A percentile compares a stretch with the other conserved stretches of the same genome.
phyloP scores from a whole-genome alignment of 2,888 invertebrate genomes.

The Elegia similella region DNA sequence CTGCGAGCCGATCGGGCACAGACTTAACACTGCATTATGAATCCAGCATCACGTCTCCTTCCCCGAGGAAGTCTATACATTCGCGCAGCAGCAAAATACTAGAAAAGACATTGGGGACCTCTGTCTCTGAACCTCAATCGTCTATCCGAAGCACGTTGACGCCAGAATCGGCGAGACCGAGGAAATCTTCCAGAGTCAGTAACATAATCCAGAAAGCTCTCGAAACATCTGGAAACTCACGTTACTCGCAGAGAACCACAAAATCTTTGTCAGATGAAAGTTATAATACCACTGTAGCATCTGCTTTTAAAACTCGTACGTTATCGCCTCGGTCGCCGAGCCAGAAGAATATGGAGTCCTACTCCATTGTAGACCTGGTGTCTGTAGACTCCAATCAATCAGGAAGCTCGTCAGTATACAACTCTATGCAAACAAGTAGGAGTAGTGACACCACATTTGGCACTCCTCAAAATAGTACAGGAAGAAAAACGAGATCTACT shows the following conservation, averaged over 20 bases:
- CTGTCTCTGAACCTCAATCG: slow-evolving; percentile 20
- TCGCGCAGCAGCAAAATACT: slow-evolving; percentile 50
- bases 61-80: slow-evolving; percentile 46
- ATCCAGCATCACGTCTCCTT: slow-evolving; percentile 37
- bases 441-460: slow-evolving; percentile 35
- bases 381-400: slow-evolving; percentile 54
- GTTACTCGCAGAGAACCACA: slow-evolving; percentile 26
- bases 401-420: slow-evolving; percentile 45
- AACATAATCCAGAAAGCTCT: slow-evolving; percentile 45
- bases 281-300: slow-evolving; percentile 30
- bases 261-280: slow-evolving; percentile 32
- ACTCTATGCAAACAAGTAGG: slow-evolving; percentile 43
- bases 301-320: slow-evolving; percentile 38
- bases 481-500: slow-evolving; percentile 43
- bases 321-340: slow-evolving; percentile 32
- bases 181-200: slow-evolving; percentile 42
- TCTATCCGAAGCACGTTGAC: slow-evolving; percentile 25
- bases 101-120: slow-evolving; percentile 36
- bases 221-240: slow-evolving; percentile 22
- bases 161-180: slow-evolving; percentile 32
- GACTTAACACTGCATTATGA: slow-evolving; percentile 51
- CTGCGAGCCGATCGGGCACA: slow-evolving; percentile 25
- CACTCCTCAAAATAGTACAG: slow-evolving; percentile 37
- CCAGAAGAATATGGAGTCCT: slow-evolving; percentile 48
- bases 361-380: slow-evolving; percentile 66